These are phyloP conservation scores for Karalla daura DNA, from an alignment of 2,797 vertebrate species.

Conservation along the genomic window DNA sequence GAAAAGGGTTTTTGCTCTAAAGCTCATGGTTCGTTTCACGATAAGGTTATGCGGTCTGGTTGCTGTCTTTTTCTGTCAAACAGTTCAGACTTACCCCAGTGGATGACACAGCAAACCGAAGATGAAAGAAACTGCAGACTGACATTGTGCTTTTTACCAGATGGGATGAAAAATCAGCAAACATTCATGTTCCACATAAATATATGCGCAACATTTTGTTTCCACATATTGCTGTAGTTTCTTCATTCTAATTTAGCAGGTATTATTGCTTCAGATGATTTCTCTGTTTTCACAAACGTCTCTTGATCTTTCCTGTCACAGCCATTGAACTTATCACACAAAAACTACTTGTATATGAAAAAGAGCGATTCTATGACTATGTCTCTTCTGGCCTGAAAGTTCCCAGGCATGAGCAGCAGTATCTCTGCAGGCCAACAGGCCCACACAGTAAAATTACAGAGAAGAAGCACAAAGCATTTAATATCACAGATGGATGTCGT, in stretches of 20 bases:
- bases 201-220: not conserved
- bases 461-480: conserved; percentile 20
- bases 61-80: not conserved
- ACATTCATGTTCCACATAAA: not conserved
- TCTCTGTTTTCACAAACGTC: too few relatives aligned
- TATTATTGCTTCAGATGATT: too few relatives aligned
- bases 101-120: not conserved
- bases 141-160: not conserved
- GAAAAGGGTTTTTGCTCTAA: not conserved
- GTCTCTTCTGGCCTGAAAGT: not conserved
- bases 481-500: conserved; percentile 48
- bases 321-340: not conserved
- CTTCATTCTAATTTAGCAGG: too few relatives aligned
- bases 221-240: not conserved
- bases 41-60: not conserved
- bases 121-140: not conserved
- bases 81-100: not conserved
- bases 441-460: conserved; percentile 17
- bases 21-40: not conserved
- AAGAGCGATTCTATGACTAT: not conserved
- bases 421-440: conserved; percentile 8
- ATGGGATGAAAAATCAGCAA: not conserved
- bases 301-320: not conserved
- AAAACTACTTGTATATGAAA: not conserved
- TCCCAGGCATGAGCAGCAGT: conserved; percentile 5